phyloP scores from a whole-genome alignment of 2,113 vertebrate genomes.

The Illadopsis cleaveri region DNA sequence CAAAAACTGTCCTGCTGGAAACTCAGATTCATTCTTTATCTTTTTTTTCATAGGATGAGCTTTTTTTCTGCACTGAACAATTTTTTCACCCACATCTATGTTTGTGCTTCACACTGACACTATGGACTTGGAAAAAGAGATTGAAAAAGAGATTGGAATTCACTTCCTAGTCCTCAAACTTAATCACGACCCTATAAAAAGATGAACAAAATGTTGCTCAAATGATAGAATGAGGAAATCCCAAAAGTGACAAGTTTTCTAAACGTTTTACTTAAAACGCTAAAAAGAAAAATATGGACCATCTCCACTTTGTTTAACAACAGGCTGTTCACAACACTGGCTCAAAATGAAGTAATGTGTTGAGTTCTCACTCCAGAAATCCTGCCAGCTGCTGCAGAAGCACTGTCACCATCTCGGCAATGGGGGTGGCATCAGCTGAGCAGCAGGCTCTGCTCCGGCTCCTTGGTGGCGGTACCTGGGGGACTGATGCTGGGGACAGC shows the following conservation, averaged over 20 bases:
- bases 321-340: neutral
- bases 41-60: neutral
- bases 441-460: neutral
- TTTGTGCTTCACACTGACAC: neutral
- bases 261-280: neutral
- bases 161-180: neutral
- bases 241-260: neutral
- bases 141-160: neutral
- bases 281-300: neutral
- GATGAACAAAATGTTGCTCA: neutral
- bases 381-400: neutral
- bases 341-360: neutral
- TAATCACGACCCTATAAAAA: neutral
- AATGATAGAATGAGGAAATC: neutral
- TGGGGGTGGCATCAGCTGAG: neutral
- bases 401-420: accelerated
- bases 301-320: neutral
- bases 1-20: neutral
- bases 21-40: neutral
- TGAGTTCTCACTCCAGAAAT: neutral
- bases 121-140: neutral
- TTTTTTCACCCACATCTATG: neutral
- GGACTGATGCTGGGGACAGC: neutral
- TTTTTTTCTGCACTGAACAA: neutral
- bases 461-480: accelerated